Percentiles rank a stretch among this genome's conserved stretches.
These are phyloP conservation scores for Eupsilia transversa DNA, from an alignment of 2,888 invertebrate genomes.

Conservation along the genomic window DNA sequence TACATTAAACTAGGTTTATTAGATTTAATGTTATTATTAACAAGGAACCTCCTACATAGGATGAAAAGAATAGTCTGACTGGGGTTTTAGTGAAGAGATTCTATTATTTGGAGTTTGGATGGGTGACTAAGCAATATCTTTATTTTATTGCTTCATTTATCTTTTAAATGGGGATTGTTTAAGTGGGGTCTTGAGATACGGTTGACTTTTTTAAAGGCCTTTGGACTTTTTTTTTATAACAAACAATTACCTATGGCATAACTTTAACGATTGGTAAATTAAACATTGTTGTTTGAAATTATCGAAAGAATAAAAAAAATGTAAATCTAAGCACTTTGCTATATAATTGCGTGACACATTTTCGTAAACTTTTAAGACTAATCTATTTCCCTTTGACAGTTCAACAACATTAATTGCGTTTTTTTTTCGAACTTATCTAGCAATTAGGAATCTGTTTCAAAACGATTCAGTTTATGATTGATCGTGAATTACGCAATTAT, in stretches of 20 bases:
- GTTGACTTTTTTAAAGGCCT: not conserved
- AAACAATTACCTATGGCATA: not conserved
- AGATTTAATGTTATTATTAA: constrained; percentile 26
- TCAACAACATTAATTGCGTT: too few species aligned
- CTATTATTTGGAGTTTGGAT: not conserved
- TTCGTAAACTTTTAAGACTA: too few species aligned
- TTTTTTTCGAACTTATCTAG: too few species aligned
- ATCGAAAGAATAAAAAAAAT: not conserved
- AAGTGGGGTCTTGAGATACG: not conserved
- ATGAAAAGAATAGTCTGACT: not conserved
- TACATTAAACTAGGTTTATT: constrained; percentile 21
- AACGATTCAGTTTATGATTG: too few species aligned
- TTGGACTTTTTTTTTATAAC: not conserved
- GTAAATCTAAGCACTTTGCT: too few species aligned
- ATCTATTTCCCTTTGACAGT: too few species aligned
- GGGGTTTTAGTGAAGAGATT: not conserved
- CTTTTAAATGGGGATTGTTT: not conserved
- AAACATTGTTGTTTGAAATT: not conserved
- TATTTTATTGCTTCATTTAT: constrained; percentile 1
- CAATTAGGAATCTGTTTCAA: too few species aligned
- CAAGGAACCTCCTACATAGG: not conserved
- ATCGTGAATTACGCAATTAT: too few species aligned
- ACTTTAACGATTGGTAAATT: not conserved
- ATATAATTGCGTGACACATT: too few species aligned
- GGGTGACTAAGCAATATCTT: constrained; percentile 13